These are phyloP conservation scores for Lanistes nyassanus DNA, from an alignment of 1,140 invertebrate genomes.

Conservation along the genomic window DNA sequence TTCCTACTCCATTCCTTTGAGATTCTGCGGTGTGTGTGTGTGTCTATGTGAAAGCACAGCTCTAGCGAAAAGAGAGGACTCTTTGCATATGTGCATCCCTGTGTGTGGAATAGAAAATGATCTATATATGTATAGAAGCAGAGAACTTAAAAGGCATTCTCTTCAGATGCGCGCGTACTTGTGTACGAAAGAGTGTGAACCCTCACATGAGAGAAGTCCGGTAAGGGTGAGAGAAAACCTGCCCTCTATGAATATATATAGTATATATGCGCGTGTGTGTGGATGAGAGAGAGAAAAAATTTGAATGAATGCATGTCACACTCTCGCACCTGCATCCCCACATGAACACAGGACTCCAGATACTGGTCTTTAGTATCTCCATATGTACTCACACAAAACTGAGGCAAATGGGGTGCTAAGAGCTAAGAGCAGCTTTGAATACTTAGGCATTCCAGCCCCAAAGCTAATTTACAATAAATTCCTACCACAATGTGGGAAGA, in stretches of 20 bases:
- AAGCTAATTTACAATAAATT: too few species aligned
- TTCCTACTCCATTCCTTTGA: too few species aligned
- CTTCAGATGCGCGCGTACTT: too few species aligned
- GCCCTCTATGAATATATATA: neutral
- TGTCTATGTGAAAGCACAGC: neutral
- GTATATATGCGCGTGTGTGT: constrained; percentile 9
- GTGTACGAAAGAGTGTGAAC: neutral
- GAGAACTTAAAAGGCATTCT: neutral
- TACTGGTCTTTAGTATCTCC: too few species aligned
- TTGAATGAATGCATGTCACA: neutral
- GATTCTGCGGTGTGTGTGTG: constrained; percentile 18
- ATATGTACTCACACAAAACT: neutral
- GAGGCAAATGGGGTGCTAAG: too few species aligned
- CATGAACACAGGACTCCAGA: too few species aligned
- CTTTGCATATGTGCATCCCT: neutral
- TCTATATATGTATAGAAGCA: neutral
- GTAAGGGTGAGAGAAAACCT: neutral
- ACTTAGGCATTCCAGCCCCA: too few species aligned
- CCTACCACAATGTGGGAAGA: too few species aligned
- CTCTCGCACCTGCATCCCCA: neutral
- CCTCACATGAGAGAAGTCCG: neutral
- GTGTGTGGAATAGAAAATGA: neutral
- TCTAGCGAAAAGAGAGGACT: neutral
- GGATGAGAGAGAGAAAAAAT: constrained; percentile 1
- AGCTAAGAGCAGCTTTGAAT: too few species aligned